Conservation (phyloP, 2,888 invertebrate species). For the Nyleta sp. region DNA sequence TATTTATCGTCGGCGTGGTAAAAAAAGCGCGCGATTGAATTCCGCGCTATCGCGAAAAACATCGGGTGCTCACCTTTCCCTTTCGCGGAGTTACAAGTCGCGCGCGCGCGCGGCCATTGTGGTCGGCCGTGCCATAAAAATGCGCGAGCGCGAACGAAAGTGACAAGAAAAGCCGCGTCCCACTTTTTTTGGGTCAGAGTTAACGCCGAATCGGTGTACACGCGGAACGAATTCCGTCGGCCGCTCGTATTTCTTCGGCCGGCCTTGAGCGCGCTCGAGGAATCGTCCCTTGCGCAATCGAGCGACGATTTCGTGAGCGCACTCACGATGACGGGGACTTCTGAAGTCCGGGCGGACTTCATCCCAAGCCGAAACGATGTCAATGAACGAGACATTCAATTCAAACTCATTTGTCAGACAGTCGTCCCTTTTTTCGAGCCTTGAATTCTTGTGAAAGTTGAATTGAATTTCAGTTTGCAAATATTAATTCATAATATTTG, state of each 20-base stretch:
- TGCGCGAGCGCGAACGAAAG: conserved; percentile 57
- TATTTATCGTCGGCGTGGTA: conserved; percentile 36
- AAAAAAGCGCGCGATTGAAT: conserved; percentile 39
- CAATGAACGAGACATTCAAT: conserved; percentile 9
- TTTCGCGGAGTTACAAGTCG: conserved; percentile 40
- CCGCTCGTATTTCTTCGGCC: conserved; percentile 69
- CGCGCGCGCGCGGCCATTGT: conserved; percentile 37
- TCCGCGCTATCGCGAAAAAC: conserved; percentile 45
- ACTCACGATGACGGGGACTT: conserved; percentile 33
- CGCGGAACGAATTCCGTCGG: conserved; percentile 65
- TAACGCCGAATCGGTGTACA: conserved; percentile 44
- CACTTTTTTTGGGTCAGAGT: conserved; percentile 51
- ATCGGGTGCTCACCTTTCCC: conserved; percentile 53
- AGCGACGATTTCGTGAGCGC: conserved; percentile 51
- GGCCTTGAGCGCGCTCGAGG: conserved; percentile 74
- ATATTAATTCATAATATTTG: too few species aligned
- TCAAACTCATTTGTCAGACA: conserved; percentile 8
- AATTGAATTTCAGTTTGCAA: neutral
- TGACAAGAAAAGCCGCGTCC: conserved; percentile 55
- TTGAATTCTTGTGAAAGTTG: neutral
- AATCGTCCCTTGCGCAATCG: conserved; percentile 58
- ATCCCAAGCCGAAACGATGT: conserved; percentile 6
- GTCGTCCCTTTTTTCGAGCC: too few species aligned
- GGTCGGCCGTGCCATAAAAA: conserved; percentile 29
- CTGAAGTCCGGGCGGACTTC: conserved; percentile 10